Conservation (phyloP, 2,113 vertebrate genomes). For the Pleuronectes platessa region DNA sequence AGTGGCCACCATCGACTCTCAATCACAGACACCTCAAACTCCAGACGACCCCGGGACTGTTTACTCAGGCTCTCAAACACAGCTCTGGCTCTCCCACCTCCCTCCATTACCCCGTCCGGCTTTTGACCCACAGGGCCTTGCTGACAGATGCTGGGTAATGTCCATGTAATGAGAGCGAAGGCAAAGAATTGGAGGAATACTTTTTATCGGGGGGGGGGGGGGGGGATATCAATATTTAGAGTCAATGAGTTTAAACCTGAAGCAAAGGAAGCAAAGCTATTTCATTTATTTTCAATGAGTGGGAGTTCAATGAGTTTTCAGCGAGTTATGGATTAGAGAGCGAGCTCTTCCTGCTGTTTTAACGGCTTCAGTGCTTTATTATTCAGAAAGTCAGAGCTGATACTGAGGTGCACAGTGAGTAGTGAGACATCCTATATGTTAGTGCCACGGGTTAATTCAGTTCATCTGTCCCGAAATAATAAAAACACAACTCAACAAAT, state of each 20-base stretch:
- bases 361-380: neutral
- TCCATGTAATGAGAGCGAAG: slow-evolving; percentile 46
- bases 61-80: slow-evolving; percentile 72
- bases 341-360: neutral
- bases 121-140: slow-evolving; percentile 51
- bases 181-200: slow-evolving; percentile 21
- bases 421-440: too few species aligned
- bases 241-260: slow-evolving; percentile 10
- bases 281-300: slow-evolving; percentile 24
- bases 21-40: slow-evolving; percentile 73
- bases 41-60: slow-evolving; percentile 68
- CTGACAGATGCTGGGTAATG: slow-evolving; percentile 63
- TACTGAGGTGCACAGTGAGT: too few species aligned
- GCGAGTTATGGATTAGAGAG: slow-evolving; percentile 12
- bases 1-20: slow-evolving; percentile 38
- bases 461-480: too few species aligned
- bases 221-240: slow-evolving; percentile 16
- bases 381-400: neutral
- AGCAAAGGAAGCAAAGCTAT: neutral
- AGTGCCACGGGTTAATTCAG: too few species aligned
- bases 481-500: too few species aligned
- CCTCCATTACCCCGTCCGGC: slow-evolving; percentile 46
- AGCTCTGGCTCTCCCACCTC: slow-evolving; percentile 50
- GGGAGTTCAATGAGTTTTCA: slow-evolving; percentile 6
- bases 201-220: neutral